Evolutionary conservation across 2,797 vertebrate species (phyloP), one percentile per base, ranked within the genome.

Genomic region (Xyrichtys novacula): DNA sequence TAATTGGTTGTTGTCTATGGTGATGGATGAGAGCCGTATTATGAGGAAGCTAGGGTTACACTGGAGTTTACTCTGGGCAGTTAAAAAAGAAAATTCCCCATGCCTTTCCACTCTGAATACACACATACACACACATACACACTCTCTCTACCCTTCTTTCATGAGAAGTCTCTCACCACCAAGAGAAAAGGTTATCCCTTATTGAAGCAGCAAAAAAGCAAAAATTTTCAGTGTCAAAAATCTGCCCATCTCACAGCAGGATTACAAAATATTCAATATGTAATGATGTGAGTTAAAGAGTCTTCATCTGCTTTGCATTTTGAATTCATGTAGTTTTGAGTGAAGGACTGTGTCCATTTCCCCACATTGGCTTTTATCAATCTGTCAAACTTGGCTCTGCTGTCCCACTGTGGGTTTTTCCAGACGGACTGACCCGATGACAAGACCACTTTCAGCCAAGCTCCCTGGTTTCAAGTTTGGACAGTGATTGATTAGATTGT

Each of bases 1-100:
- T 93, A 91, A 93, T 92, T 94, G 84, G 87, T 87, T 86, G 91
- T 91, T 92, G 91, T 93, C 92, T 84, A 20, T 74, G 57, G 78
- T 92, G 91, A 93, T 93, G 89, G 91, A 94, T 93, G 87, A 74
- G 70, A 80, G 75, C 61, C 71, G 71, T 85, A 91, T 93, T 91
- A 90, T 91, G 88, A 90, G 89, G 74, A 77, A 60, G 39, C 58
- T 68, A 71, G 54, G 83, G 83, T 84, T 82, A 85, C 78, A 71
- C 63, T 83, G 70, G 80, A 83, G 83, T 81, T 73, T 74, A 64
- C 58, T 83, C 78, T 87, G 77, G 74, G 80, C 76, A 81, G 73
- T 81, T 34, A 68, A 65, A 69, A 19, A 32, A 80, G 69, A 66
- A 74, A 76, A 65, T 48, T 72, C 61, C 19, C 10, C 29, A 65